These are phyloP conservation scores for Centropyge bicolor DNA, from an alignment of 2,797 vertebrate species.

Conservation along the genomic window DNA sequence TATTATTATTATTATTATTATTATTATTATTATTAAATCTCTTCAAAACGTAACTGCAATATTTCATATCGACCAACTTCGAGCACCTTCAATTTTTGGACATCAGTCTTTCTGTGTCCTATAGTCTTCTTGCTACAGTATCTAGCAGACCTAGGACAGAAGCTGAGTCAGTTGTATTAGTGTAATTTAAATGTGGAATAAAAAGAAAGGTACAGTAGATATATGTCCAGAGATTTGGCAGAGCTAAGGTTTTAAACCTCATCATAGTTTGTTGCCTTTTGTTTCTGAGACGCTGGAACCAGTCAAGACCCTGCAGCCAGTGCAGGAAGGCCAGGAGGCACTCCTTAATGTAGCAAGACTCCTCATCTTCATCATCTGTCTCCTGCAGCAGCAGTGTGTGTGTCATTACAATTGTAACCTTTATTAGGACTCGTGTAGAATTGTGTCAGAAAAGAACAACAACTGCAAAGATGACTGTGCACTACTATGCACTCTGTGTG, in stretches of 20 bases:
- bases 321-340: conserved; percentile 83
- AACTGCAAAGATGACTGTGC: neutral
- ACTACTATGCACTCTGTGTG: neutral
- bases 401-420: conserved; percentile 8
- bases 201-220: neutral
- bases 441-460: neutral
- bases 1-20: too few species aligned
- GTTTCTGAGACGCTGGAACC: conserved; percentile 82
- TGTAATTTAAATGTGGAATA: neutral
- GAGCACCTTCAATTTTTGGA: too few species aligned
- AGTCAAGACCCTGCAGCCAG: conserved; percentile 85
- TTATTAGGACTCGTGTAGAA: too few species aligned
- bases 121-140: too few species aligned
- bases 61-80: neutral
- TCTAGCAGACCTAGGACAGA: neutral
- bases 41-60: neutral
- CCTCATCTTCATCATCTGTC: conserved; percentile 84
- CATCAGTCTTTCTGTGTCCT: too few species aligned
- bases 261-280: conserved; percentile 89
- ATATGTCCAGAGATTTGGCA: conserved; percentile 71
- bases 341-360: conserved; percentile 82
- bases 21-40: too few species aligned
- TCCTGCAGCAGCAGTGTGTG: conserved; percentile 75
- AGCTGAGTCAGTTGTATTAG: neutral
- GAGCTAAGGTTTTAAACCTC: conserved; percentile 64